A percentile compares a stretch with the other conserved stretches of the same genome.
phyloP scores from a whole-genome alignment of 2,888 invertebrate genomes.

The Amiota mariae region DNA sequence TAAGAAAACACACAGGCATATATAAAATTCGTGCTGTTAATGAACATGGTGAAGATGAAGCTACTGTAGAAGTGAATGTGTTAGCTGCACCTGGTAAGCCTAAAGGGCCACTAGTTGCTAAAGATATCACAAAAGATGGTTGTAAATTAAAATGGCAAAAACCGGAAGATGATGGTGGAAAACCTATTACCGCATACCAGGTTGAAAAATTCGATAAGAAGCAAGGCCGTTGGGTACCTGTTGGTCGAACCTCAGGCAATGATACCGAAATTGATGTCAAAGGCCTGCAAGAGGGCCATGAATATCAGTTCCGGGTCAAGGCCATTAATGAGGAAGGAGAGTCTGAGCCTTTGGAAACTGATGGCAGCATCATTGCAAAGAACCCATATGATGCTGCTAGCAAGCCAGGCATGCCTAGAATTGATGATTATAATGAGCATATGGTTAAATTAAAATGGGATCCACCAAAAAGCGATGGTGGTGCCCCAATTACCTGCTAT shows the following conservation, averaged over 20 bases:
- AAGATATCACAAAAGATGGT: constrained; percentile 90
- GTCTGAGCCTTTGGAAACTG: constrained; percentile 95
- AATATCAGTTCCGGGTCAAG: constrained; percentile 94
- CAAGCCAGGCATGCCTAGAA: constrained; percentile 89
- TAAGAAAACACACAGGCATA: constrained; percentile 89
- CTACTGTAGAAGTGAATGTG: constrained; percentile 95
- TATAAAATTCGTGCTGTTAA: constrained; percentile 94
- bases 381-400: constrained; percentile 94
- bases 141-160: constrained; percentile 95
- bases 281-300: constrained; percentile 92
- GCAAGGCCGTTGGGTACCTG: constrained; percentile 94
- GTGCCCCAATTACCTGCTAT: constrained; percentile 98
- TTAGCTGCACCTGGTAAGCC: constrained; percentile 87
- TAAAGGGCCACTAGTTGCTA: constrained; percentile 90
- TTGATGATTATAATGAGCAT: constrained; percentile 92
- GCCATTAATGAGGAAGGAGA: constrained; percentile 96
- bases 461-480: constrained; percentile 95
- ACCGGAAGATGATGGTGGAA: constrained; percentile 95
- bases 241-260: constrained; percentile 85
- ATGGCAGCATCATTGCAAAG: constrained; percentile 90
- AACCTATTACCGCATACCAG: constrained; percentile 92
- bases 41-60: constrained; percentile 92
- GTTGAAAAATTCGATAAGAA: constrained; percentile 95
- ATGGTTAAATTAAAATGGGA: constrained; percentile 94
- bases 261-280: constrained; percentile 91